Conservation (phyloP, 2,113 vertebrate genomes). For the Pristiophorus japonicus region DNA sequence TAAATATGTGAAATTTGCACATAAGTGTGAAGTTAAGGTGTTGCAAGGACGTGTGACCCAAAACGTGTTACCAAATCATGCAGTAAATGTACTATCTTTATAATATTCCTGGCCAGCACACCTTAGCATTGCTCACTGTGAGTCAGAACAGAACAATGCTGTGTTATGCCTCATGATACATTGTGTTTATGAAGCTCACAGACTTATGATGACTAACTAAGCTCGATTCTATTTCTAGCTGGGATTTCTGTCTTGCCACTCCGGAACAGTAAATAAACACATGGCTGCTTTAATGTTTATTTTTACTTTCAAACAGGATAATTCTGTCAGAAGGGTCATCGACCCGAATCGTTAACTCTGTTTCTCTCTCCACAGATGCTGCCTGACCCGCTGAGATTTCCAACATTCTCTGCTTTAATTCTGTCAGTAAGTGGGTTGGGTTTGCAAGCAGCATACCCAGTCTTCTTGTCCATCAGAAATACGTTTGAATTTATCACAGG, state of each 20-base stretch:
- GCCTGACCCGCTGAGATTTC: too few relatives aligned
- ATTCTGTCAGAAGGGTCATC: conserved; percentile 1
- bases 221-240: not conserved
- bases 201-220: not conserved
- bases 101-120: not conserved
- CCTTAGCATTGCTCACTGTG: not conserved
- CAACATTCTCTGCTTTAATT: too few relatives aligned
- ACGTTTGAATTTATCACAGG: conserved; percentile 3
- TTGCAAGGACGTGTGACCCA: not conserved
- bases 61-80: not conserved
- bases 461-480: not conserved
- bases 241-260: not conserved
- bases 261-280: not conserved
- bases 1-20: not conserved
- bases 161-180: not conserved
- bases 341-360: too few relatives aligned
- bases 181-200: not conserved
- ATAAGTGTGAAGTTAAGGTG: conserved; percentile 1
- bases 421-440: not conserved
- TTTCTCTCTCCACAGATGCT: too few relatives aligned
- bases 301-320: not conserved
- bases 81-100: not conserved
- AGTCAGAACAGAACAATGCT: conserved; percentile 9
- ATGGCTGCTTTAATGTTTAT: not conserved
- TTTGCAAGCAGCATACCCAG: not conserved